Conservation (phyloP, 2,888 invertebrate genomes). For the Diaperis boleti region DNA sequence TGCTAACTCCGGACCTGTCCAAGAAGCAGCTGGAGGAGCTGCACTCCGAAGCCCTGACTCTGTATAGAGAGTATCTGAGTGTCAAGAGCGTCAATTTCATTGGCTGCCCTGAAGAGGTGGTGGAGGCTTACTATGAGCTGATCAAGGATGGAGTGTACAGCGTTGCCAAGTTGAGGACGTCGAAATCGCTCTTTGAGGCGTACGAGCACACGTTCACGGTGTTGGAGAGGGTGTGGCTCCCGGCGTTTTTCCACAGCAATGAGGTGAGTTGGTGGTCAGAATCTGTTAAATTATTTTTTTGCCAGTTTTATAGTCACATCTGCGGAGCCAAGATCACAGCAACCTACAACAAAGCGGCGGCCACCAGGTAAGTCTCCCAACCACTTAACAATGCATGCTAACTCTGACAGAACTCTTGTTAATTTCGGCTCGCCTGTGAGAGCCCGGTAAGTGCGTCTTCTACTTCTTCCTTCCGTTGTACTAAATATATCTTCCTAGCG, state of each 20-base stretch:
- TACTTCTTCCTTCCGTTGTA: background rate
- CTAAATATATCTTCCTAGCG: slow-evolving; percentile 43
- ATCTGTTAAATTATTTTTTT: slow-evolving; percentile 3
- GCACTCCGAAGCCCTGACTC: slow-evolving; percentile 75
- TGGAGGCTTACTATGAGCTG: slow-evolving; percentile 69
- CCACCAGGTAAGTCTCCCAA: slow-evolving; percentile 68
- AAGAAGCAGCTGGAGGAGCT: slow-evolving; percentile 73
- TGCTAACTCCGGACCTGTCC: slow-evolving; percentile 82
- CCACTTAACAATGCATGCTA: background rate
- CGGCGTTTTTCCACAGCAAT: slow-evolving; percentile 85
- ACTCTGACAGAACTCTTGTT: slow-evolving; percentile 20
- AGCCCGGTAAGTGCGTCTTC: slow-evolving; percentile 14
- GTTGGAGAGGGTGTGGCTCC: slow-evolving; percentile 80
- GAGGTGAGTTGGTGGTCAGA: too few species aligned
- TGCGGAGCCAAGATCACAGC: slow-evolving; percentile 75
- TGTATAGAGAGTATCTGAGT: slow-evolving; percentile 78
- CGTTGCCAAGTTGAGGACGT: slow-evolving; percentile 79
- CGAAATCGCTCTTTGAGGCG: slow-evolving; percentile 82
- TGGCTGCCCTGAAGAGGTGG: slow-evolving; percentile 70
- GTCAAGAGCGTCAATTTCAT: slow-evolving; percentile 73
- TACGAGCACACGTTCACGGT: slow-evolving; percentile 82
- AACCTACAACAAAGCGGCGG: slow-evolving; percentile 69
- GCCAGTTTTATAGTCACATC: slow-evolving; percentile 78
- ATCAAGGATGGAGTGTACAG: slow-evolving; percentile 73
- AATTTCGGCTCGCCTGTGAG: slow-evolving; percentile 27